Evolutionary conservation across 2,113 vertebrate genomes (phyloP), one percentile per base, ranked within the genome.

Genomic region (Vidua macroura): DNA sequence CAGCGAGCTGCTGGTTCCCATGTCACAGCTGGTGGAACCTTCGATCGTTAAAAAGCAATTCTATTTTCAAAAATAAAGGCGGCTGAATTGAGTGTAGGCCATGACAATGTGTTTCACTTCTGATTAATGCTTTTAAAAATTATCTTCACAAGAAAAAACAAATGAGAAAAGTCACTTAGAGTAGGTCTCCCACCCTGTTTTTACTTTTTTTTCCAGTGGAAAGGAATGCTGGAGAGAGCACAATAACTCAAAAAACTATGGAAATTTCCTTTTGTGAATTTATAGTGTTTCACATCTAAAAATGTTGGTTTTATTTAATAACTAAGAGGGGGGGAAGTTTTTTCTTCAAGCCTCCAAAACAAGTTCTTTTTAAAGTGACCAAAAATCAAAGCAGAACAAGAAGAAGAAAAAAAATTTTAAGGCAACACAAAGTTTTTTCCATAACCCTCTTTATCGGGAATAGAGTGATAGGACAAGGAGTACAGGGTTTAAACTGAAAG

Each of bases 81-180:
- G 1, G 4, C 11, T 49, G 27, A 37, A 28, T 19, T 64, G 22
- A 69, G 20, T 0, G 5, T 1, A 5, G 0, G 0, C 14, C 39
- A 5, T 33, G 55, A 43, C 3, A 1, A 19, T 0, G 11, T 6
- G 25, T 62, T 95, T 92, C 13, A 2, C 27, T 75, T 63, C 52
- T 49, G 37, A 55, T 35, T 60, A 64, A 23, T 16, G 5, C 5
- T 46, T 80, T 85, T 53, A 43, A 22, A 67, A 92, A 88, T 59
- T 33, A 39, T 2, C 18, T 66, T 68, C 31, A 30, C 15, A 13
- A 33, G 27, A 81, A 70, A 88, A 78, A 33, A 24, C 9, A 51
- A 73, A 25, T 11, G 23, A 76, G 35, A 23, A 86, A 83, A 77
- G 3, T 9, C 20, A 48, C 6, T 16, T 13, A 43, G 19, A 53